phyloP scores from a whole-genome alignment of 2,113 vertebrate genomes.

The Motacilla tschutschensis region DNA sequence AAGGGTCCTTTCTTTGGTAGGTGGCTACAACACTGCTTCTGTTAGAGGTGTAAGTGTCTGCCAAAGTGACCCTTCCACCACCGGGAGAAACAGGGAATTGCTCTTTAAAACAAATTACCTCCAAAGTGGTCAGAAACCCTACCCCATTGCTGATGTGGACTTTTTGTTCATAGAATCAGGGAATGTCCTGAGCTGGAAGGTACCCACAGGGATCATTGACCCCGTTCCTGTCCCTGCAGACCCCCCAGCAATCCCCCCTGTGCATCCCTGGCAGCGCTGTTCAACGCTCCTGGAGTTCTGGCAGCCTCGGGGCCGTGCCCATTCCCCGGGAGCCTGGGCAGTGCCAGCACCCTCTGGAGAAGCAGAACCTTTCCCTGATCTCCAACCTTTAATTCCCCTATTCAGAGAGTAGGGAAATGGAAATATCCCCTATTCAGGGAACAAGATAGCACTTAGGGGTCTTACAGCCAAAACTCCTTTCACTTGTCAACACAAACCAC shows the following conservation, averaged over 20 bases:
- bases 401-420: not conserved
- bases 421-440: not conserved
- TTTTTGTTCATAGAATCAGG: not conserved
- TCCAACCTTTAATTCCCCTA: not conserved
- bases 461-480: not conserved
- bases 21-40: not conserved
- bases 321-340: not conserved
- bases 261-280: not conserved
- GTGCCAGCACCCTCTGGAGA: not conserved
- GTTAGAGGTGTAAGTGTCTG: not conserved
- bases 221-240: not conserved
- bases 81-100: not conserved
- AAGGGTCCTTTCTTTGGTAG: not conserved
- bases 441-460: rapidly evolving
- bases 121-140: not conserved
- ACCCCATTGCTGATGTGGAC: not conserved
- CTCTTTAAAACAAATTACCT: not conserved
- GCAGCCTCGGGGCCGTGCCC: not conserved
- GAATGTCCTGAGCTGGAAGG: not conserved
- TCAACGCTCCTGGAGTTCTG: not conserved
- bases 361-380: not conserved
- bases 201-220: rapidly evolving
- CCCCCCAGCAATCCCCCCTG: not conserved
- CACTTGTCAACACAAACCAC: not conserved
- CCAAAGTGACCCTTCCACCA: not conserved